phyloP scores from a whole-genome alignment of 2,797 vertebrate genomes.

The Mus minutoides region DNA sequence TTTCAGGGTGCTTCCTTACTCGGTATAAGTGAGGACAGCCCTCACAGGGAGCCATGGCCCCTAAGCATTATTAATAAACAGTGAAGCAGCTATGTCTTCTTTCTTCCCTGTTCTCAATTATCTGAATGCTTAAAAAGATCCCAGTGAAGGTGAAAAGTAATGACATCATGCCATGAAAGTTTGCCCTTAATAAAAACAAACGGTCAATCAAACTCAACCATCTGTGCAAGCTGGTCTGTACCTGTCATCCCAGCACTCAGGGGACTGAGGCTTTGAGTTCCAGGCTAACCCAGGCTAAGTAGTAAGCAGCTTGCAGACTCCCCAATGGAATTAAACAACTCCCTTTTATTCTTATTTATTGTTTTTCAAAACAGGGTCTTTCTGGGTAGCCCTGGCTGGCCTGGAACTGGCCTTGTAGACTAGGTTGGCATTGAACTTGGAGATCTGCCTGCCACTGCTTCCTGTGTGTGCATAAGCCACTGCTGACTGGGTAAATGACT shows the following conservation, averaged over 20 bases:
- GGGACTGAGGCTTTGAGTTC: not conserved
- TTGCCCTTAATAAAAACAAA: constrained; percentile 1
- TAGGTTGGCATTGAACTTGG: not conserved
- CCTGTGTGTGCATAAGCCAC: not conserved
- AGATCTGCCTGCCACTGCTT: not conserved
- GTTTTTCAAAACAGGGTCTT: not conserved
- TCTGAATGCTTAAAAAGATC: not conserved
- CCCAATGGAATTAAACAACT: not conserved
- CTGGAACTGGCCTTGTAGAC: not conserved
- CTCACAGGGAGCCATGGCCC: not conserved
- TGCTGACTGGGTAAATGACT: not conserved
- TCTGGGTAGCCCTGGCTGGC: not conserved
- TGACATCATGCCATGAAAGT: not conserved
- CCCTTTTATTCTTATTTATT: not conserved
- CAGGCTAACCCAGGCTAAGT: not conserved
- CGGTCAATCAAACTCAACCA: no score
- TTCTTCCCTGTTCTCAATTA: not conserved
- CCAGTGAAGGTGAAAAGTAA: constrained; percentile 3
- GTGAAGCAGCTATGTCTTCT: not conserved
- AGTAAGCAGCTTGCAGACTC: not conserved
- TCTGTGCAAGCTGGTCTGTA: not conserved
- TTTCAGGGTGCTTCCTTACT: not conserved
- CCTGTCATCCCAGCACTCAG: not conserved
- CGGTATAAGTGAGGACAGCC: not conserved
- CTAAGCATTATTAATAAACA: not conserved